phyloP scores from a whole-genome alignment of 2,888 invertebrate species.

The Romanomermis culicivorax region DNA sequence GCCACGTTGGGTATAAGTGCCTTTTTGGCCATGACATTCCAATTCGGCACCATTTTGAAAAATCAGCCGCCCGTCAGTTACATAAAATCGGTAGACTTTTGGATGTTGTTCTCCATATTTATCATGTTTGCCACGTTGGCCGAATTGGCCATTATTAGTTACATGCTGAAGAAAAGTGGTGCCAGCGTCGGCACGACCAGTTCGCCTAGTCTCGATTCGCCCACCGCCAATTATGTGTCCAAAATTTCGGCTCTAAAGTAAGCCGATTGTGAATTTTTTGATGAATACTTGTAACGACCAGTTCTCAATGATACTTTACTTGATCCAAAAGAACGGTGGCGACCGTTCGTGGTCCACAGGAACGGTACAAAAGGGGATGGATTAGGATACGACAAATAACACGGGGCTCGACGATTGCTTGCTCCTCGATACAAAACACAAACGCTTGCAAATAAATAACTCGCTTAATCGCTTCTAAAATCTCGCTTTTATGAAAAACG shows the following conservation, averaged over 20 bases:
- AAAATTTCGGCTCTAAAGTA: not conserved
- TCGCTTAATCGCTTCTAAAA: no score
- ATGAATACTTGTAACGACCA: no score
- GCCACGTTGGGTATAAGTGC: conserved; percentile 11
- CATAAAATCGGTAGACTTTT: conserved; percentile 11
- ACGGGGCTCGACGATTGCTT: no score
- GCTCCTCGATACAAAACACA: not conserved
- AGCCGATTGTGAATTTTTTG: not conserved
- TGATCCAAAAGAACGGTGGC: no score
- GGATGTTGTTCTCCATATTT: conserved; percentile 11
- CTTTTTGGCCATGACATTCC: conserved; percentile 12
- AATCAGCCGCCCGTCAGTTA: conserved; percentile 13
- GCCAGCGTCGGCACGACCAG: not conserved
- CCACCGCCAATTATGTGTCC: not conserved
- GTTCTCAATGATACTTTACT: no score
- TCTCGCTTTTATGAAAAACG: no score
- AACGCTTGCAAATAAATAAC: no score
- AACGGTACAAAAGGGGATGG: no score
- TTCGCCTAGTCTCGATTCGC: not conserved
- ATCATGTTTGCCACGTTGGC: conserved; percentile 11
- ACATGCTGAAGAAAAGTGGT: conserved; percentile 5
- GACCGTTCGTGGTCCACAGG: no score
- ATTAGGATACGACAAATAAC: no score
- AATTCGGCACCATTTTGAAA: conserved; percentile 13
- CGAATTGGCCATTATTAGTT: conserved; percentile 11